Conservation (phyloP, 2,888 invertebrate species). For the Hydroisotoma schaefferi region DNA sequence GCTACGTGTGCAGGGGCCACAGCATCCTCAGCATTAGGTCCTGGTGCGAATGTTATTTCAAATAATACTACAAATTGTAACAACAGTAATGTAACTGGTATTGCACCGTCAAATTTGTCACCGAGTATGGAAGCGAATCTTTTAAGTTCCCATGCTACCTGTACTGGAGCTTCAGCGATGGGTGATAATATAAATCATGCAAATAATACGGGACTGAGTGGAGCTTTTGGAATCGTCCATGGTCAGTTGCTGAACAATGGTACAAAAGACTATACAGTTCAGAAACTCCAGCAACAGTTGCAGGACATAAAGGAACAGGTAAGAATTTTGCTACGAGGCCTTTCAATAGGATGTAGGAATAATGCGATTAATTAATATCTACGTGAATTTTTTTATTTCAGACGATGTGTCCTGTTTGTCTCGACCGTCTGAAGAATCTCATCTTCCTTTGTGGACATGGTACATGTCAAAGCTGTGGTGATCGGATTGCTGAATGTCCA, state of each 20-base stretch:
- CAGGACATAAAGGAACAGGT: slow-evolving; percentile 98
- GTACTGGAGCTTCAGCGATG: slow-evolving; percentile 26
- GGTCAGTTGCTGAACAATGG: slow-evolving; percentile 62
- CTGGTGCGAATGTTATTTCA: slow-evolving; percentile 29
- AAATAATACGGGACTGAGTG: slow-evolving; percentile 39
- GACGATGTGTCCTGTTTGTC: slow-evolving; percentile 98
- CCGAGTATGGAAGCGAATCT: slow-evolving; percentile 48
- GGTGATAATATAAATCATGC: slow-evolving; percentile 45
- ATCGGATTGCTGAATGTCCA: slow-evolving; percentile 94
- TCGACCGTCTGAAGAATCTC: slow-evolving; percentile 95
- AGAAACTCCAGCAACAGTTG: slow-evolving; percentile 86
- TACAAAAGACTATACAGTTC: slow-evolving; percentile 68
- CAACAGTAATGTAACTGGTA: slow-evolving; percentile 13
- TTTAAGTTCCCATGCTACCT: slow-evolving; percentile 36
- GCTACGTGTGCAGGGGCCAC: slow-evolving; percentile 14
- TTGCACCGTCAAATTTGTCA: slow-evolving; percentile 39
- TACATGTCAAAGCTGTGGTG: slow-evolving; percentile 97
- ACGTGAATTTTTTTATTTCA: slow-evolving; percentile 53
- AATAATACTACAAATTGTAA: slow-evolving; percentile 24
- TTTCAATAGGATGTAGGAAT: neutral
- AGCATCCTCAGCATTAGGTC: slow-evolving; percentile 24
- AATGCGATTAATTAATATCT: neutral
- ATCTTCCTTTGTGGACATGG: slow-evolving; percentile 74
- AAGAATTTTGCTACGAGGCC: slow-evolving; percentile 15
- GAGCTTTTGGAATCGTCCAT: slow-evolving; percentile 27